These are phyloP conservation scores for Drosophila sp. DNA, from an alignment of 1,140 invertebrate genomes.

Conservation along the genomic window DNA sequence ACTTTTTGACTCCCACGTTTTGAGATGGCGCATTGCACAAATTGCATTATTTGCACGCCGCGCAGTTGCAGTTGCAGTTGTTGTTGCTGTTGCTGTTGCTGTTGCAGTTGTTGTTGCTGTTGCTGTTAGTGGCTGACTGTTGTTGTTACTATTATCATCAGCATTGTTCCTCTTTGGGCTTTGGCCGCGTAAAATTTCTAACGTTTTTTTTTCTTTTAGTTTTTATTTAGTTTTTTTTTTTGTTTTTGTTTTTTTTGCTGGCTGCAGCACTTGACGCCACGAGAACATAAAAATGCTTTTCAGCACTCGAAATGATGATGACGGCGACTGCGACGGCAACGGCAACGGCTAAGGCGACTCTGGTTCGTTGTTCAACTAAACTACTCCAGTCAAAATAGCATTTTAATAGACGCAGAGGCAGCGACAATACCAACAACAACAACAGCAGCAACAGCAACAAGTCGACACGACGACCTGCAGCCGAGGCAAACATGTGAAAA, in stretches of 20 bases:
- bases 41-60: conserved; percentile 81
- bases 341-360: conserved; percentile 3
- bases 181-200: conserved; percentile 57
- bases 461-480: conserved; percentile 67
- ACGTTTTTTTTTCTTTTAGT: conserved; percentile 28
- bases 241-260: conserved; percentile 35
- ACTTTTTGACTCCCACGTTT: conserved; percentile 73
- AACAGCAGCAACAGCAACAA: conserved; percentile 27
- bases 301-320: conserved; percentile 75
- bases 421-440: conserved; percentile 28
- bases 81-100: conserved; percentile 37
- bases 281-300: conserved; percentile 82
- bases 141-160: conserved; percentile 78
- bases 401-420: conserved; percentile 74
- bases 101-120: conserved; percentile 36
- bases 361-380: conserved; percentile 63
- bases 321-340: conserved; percentile 44
- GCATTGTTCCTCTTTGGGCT: conserved; percentile 75
- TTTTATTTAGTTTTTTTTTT: not conserved
- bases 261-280: conserved; percentile 77
- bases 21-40: conserved; percentile 76
- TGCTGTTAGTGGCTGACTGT: conserved; percentile 43
- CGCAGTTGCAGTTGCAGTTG: conserved; percentile 70
- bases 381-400: conserved; percentile 81
- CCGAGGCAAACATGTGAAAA: conserved; percentile 74